Evolutionary conservation across 2,797 vertebrate genomes (phyloP).

Genomic region (Tinamus major): DNA sequence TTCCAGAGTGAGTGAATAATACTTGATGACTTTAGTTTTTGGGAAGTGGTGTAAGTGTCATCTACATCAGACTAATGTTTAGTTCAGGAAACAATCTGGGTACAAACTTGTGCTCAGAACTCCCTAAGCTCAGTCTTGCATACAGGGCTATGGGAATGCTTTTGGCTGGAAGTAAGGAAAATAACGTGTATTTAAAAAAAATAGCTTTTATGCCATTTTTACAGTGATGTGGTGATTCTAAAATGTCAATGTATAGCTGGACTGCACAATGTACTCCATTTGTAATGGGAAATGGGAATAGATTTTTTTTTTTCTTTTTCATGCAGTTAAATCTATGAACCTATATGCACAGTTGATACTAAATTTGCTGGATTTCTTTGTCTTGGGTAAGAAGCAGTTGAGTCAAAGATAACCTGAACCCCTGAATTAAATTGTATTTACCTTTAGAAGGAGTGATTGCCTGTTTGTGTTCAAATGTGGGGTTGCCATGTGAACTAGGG

Average conservation of each 20-base stretch:
- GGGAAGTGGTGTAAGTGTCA: not conserved
- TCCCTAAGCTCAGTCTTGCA: not conserved
- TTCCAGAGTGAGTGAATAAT: not conserved
- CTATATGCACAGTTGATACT: not conserved
- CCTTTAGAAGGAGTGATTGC: not conserved
- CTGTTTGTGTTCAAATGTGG: not conserved
- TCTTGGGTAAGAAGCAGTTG: not conserved
- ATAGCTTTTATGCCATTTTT: not conserved
- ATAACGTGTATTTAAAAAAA: not conserved
- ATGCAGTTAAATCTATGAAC: not conserved
- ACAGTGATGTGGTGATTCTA: not conserved
- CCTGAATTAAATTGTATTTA: not conserved
- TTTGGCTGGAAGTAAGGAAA: not conserved
- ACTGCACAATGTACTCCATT: not conserved
- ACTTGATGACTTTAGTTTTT: not conserved
- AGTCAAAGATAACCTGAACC: not conserved
- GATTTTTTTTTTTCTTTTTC: accelerated
- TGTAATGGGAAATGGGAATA: not conserved
- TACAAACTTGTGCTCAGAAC: not conserved
- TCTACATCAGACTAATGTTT: not conserved
- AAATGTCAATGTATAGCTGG: not conserved
- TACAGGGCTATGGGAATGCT: not conserved
- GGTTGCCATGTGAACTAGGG: not conserved
- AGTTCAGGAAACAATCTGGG: not conserved
- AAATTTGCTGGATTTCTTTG: not conserved